Evolutionary conservation across 2,113 vertebrate species (phyloP), one percentile per base, ranked within the genome.

Genomic region (Syngnathoides biaculeatus): DNA sequence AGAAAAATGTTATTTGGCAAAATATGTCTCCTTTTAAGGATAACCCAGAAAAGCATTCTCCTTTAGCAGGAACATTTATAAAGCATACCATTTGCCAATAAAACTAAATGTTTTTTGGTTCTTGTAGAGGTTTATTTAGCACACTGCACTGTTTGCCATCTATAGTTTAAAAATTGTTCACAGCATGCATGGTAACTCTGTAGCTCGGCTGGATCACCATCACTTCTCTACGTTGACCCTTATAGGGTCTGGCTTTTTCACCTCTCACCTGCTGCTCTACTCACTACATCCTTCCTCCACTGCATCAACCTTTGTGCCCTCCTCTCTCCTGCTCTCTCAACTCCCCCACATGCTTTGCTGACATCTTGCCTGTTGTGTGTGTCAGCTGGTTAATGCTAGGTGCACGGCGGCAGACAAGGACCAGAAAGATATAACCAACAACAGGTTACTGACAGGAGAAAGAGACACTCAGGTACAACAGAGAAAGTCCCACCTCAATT

Each of bases 381-480:
- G 92, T 95, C 95, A 98, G 97, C 95, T 99, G 72, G 94, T 97
- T 96, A 97, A 95, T 85, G 94, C 94, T 94, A 95, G 94, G 92
- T 95, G 88, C 95, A 95, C 95, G 87, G 92, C 94, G 89, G 92
- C 95, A 94, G 95, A 98, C 94, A 99, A 98, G 96, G 97, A 93
- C 91, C 93, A 96, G 93, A 99, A 98, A 99, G 95, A 99, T 93
- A 94, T 98, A 95, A 93, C 96, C 94, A 99, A 99, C 95, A 99
- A 97, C 96, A 95, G 95, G 94, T 98, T 99, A 95, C 95, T 97
- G 93, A 95, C 96, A 96, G 95, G 95, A 95, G 95, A 96, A 93
- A 94, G 94, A 95, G 94, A 96, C 93, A 92, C 94, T 90, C 94
- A 99, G 97, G 97, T 99, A 99, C 91, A 82, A 72, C 82, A 82